Evolutionary conservation across 2,888 invertebrate species (phyloP).

Genomic region (Loripinus fragilis): DNA sequence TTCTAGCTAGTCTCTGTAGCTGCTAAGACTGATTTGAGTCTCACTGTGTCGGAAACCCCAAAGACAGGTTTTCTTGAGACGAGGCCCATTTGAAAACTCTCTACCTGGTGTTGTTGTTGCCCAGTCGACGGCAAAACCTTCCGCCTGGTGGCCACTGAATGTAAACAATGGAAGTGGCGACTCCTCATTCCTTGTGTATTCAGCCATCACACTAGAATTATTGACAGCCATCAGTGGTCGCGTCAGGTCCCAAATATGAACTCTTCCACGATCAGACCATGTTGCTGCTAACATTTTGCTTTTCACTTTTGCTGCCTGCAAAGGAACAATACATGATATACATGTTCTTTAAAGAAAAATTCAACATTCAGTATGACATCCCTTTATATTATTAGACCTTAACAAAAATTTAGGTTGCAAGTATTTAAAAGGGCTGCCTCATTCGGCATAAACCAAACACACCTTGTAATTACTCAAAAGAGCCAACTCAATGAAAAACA

Average conservation of each 20-base stretch:
- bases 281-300: conserved; percentile 91
- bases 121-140: conserved; percentile 99
- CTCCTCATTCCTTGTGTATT: conserved; percentile 76
- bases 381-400: no score
- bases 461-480: no score
- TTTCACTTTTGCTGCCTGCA: conserved; percentile 86
- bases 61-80: no score
- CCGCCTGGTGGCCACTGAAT: conserved; percentile 95
- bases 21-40: no score
- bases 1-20: no score
- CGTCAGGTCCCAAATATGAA: conserved; percentile 95
- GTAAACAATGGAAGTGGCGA: conserved; percentile 88
- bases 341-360: neutral
- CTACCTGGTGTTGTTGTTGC: conserved; percentile 90
- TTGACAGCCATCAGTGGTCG: conserved; percentile 92
- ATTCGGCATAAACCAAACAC: no score
- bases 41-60: no score
- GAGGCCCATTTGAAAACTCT: no score
- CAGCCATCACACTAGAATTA: conserved; percentile 85
- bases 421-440: no score
- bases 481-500: no score
- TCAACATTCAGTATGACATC: neutral
- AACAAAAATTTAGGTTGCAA: no score
- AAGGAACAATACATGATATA: no score
- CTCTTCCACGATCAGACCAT: conserved; percentile 97